Conservation (phyloP, 2,888 invertebrate species). For the Andrena dorsata region DNA sequence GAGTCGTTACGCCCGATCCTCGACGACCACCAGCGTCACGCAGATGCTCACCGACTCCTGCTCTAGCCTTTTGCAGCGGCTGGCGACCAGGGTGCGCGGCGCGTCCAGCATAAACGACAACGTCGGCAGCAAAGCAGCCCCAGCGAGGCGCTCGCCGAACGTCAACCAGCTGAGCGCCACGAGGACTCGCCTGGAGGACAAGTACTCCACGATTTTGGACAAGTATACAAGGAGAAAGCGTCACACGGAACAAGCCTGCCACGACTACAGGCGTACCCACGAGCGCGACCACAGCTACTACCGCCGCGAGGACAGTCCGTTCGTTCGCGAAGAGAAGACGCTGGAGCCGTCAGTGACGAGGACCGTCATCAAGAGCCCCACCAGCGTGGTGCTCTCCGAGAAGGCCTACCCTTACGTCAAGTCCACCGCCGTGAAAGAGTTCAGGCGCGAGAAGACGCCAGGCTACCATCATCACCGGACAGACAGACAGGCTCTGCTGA, state of each 20-base stretch:
- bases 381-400: conserved; percentile 90
- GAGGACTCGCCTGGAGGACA: conserved; percentile 91
- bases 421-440: conserved; percentile 80
- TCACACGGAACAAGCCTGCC: conserved; percentile 36
- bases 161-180: conserved; percentile 85
- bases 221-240: conserved; percentile 87
- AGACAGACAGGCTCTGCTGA: conserved; percentile 87
- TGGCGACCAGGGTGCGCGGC: conserved; percentile 91
- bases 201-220: conserved; percentile 91
- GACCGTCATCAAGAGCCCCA: conserved; percentile 89
- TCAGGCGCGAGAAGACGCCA: conserved; percentile 88
- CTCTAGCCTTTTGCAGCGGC: conserved; percentile 92
- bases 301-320: conserved; percentile 78
- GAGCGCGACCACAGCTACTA: conserved; percentile 73
- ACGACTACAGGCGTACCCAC: conserved; percentile 57
- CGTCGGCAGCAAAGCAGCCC: conserved; percentile 8
- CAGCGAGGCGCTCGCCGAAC: conserved; percentile 66
- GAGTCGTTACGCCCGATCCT: conserved; percentile 92
- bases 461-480: conserved; percentile 78
- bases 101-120: conserved; percentile 88
- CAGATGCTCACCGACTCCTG: conserved; percentile 95
- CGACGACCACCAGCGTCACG: conserved; percentile 92
- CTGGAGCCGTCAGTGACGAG: conserved; percentile 87
- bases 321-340: conserved; percentile 87
- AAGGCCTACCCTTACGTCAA: conserved; percentile 88